phyloP scores from a whole-genome alignment of 2,888 invertebrate genomes.

The Watsonalla binaria region DNA sequence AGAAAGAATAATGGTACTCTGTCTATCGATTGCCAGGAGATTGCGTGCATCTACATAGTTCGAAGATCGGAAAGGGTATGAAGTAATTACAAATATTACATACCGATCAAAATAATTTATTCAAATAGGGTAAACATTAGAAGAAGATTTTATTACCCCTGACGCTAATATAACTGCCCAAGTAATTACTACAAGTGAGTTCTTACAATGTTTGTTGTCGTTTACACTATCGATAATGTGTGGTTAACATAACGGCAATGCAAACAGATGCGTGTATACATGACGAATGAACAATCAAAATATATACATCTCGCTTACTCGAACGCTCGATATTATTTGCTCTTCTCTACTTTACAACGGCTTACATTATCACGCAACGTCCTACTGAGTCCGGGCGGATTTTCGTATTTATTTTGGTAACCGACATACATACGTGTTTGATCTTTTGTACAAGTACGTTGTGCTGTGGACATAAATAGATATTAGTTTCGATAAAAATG shows the following conservation, averaged over 20 bases:
- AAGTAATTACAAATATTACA: too few species aligned
- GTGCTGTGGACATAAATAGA: background rate
- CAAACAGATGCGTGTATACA: background rate
- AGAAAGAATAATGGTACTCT: too few species aligned
- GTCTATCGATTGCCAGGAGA: too few species aligned
- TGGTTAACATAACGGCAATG: too few species aligned
- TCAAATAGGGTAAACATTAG: too few species aligned
- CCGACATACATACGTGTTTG: conserved; percentile 18
- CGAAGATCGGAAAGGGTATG: too few species aligned
- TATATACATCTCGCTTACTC: background rate
- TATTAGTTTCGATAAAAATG: background rate
- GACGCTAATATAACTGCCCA: too few species aligned
- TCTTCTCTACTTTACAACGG: background rate
- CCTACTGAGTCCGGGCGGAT: conserved; percentile 19
- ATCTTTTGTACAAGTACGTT: conserved; percentile 15
- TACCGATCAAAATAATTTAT: too few species aligned
- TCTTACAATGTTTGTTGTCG: background rate
- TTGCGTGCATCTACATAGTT: too few species aligned
- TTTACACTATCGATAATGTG: background rate
- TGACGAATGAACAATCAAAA: background rate
- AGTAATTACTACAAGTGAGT: too few species aligned
- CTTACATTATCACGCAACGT: background rate
- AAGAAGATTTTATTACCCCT: too few species aligned
- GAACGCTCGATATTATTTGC: background rate
- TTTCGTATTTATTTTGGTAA: conserved; percentile 31